Conservation (phyloP, 2,113 vertebrate species). For the Pituophis catenifer region DNA sequence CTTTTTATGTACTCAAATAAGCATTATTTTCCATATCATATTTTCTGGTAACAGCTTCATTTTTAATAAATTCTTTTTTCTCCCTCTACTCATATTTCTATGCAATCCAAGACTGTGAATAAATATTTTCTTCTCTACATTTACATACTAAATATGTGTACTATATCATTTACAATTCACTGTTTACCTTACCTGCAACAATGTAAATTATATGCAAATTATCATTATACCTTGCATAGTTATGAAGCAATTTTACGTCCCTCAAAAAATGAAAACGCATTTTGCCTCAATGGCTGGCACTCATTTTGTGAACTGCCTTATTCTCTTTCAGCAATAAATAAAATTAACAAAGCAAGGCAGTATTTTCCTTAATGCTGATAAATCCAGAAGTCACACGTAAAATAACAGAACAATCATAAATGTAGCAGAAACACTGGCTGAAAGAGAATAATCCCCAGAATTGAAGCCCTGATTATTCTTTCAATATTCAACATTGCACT, state of each 20-base stretch:
- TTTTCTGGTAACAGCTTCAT: background rate
- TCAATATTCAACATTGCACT: background rate
- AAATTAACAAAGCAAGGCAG: background rate
- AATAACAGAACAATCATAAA: background rate
- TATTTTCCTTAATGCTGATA: background rate
- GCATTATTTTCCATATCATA: background rate
- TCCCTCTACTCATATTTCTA: background rate
- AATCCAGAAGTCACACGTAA: background rate
- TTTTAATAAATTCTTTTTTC: background rate
- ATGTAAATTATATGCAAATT: background rate
- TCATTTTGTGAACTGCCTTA: background rate
- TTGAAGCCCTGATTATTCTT: background rate
- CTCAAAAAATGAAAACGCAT: background rate
- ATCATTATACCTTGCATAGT: background rate
- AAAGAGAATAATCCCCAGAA: background rate
- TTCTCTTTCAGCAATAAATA: background rate
- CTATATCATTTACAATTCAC: background rate
- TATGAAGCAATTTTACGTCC: background rate
- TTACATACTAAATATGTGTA: background rate
- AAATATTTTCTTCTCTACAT: background rate
- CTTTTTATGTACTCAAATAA: background rate
- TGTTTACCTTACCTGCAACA: background rate
- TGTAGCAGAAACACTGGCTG: too few species aligned
- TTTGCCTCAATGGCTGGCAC: background rate
- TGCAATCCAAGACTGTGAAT: background rate